Conservation (phyloP, 2,888 invertebrate genomes). For the Caenorhabditis sinica region DNA sequence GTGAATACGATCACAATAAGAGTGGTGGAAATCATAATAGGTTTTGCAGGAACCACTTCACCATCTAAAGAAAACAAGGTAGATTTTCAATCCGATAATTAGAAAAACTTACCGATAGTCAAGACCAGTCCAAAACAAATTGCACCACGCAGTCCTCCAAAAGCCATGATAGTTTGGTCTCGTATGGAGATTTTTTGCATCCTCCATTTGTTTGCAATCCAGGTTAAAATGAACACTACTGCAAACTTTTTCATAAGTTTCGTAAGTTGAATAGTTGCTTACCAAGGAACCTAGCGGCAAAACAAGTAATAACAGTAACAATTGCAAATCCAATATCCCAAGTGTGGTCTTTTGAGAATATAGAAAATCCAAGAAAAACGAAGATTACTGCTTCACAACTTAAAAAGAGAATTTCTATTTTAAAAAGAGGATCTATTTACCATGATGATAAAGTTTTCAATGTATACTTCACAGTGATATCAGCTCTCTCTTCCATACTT, state of each 20-base stretch:
- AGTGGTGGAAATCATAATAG: slow-evolving; percentile 98
- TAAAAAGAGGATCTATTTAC: slow-evolving; percentile 47
- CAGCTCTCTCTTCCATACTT: slow-evolving; percentile 77
- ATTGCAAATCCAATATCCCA: slow-evolving; percentile 97
- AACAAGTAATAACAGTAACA: slow-evolving; percentile 94
- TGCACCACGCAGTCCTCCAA: slow-evolving; percentile 96
- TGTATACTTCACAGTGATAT: slow-evolving; percentile 88
- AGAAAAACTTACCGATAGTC: slow-evolving; percentile 86
- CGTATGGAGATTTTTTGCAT: slow-evolving; percentile 90
- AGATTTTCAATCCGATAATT: neutral
- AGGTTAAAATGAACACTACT: slow-evolving; percentile 89
- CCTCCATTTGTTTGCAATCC: slow-evolving; percentile 93
- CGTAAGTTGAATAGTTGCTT: neutral
- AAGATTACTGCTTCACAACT: slow-evolving; percentile 98
- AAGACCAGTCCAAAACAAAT: slow-evolving; percentile 93
- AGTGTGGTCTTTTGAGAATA: slow-evolving; percentile 92
- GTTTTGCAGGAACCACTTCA: slow-evolving; percentile 90
- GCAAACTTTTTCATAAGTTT: slow-evolving; percentile 3
- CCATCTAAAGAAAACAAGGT: slow-evolving; percentile 47
- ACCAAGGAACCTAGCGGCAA: slow-evolving; percentile 94
- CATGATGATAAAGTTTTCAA: slow-evolving; percentile 97
- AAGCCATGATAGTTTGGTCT: slow-evolving; percentile 92
- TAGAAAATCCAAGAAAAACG: slow-evolving; percentile 99
- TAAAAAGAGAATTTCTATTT: slow-evolving; percentile 23
- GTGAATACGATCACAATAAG: slow-evolving; percentile 98